Conservation (phyloP, 2,113 vertebrate genomes). For the Poicephalus meyeri region DNA sequence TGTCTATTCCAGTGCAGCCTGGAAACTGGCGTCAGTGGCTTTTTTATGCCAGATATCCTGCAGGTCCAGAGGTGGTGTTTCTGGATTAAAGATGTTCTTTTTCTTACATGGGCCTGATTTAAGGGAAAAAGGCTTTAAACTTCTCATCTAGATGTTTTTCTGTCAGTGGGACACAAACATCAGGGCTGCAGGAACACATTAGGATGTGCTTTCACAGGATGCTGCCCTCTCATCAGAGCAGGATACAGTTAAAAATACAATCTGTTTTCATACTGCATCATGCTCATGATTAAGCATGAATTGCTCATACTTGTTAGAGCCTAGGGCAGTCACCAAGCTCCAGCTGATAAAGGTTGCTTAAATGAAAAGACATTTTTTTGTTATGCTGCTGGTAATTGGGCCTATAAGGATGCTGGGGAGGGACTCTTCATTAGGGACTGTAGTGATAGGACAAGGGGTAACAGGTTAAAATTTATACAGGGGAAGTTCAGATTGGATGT, state of each 20-base stretch:
- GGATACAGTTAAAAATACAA: neutral
- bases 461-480: too few species aligned
- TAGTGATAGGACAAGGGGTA: too few species aligned
- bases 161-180: neutral
- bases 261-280: conserved; percentile 21
- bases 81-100: neutral
- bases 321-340: neutral
- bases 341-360: conserved; percentile 23
- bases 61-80: neutral
- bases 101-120: neutral
- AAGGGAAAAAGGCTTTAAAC: neutral
- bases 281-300: neutral
- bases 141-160: neutral
- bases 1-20: neutral
- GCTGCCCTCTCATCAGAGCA: neutral
- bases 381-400: neutral
- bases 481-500: too few species aligned
- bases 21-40: neutral
- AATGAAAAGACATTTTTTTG: conserved; percentile 14
- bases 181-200: neutral
- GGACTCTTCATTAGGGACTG: too few species aligned
- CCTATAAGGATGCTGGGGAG: too few species aligned
- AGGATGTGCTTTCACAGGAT: neutral
- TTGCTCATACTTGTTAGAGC: neutral
- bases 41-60: neutral